Evolutionary conservation across 2,888 invertebrate genomes (phyloP), one percentile per base, ranked within the genome.

Genomic region (Ceraclea dissimilis): DNA sequence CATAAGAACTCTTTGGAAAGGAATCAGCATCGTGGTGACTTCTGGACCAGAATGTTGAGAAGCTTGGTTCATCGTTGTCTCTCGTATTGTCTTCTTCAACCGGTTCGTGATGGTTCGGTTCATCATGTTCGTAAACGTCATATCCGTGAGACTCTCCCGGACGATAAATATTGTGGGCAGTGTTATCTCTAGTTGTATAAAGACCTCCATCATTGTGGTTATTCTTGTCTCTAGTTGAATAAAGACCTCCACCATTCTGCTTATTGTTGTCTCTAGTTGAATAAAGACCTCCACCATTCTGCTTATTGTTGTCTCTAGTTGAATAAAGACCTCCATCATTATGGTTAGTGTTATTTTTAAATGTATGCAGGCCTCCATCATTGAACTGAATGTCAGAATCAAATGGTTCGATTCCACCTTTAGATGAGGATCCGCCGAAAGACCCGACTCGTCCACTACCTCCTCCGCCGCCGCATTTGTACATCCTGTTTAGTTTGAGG

Each of bases 401-500:
- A n/a, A 34, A 50, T 33, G 31, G 8, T 21, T 51, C 51, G 5
- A 34, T 17, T 5, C 47, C 48, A 2, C 51, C 51, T 1, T 21
- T 19, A 5, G 22, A n/a, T 0, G 18, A 17, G 19, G n/a, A 17
- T 5, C 39, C 48, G 26, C 26, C 26, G 5, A 4, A 4, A 6
- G 26, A 26, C 4, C 39, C 13, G 16, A 13, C 5, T 13, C 13
- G 2, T 5, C 39, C 2, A 16, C 39, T 39, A 11, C 31, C 31
- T 13, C 39, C 39, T 8, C 39, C 39, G 10, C 72, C 73, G n/a
- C 70, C 69, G 65, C 78, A 78, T 58, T 71, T 63, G 69, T 79
- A 78, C 63, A 77, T 76, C 18, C 77, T 67, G 66, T 76, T 77
- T 63, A 78, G 69, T 18, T 79, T 73, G 0, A 73, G 66, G 71